These are phyloP conservation scores for Drosophila tsacasi DNA, from an alignment of 1,140 invertebrate genomes.

Conservation along the genomic window DNA sequence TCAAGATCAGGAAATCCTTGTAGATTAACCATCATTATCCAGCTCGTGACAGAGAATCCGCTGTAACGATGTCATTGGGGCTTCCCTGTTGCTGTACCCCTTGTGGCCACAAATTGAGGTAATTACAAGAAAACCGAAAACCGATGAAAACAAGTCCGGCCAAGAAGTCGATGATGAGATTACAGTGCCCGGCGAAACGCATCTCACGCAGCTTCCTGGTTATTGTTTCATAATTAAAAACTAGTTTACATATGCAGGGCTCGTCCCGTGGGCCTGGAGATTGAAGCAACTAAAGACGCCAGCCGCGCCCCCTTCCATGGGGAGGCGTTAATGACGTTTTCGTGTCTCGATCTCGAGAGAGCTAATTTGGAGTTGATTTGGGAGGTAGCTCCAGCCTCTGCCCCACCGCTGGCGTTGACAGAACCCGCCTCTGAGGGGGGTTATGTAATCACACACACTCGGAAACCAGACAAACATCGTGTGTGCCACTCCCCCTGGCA, in stretches of 20 bases:
- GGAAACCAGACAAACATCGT: conserved; percentile 29
- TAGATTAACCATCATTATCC: conserved; percentile 25
- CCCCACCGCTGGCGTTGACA: conserved; percentile 52
- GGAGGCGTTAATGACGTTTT: conserved; percentile 69
- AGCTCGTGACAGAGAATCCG: conserved; percentile 35
- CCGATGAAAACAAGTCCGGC: conserved; percentile 28
- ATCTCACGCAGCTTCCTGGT: conserved; percentile 60
- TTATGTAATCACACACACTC: conserved; percentile 54
- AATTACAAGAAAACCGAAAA: conserved; percentile 34
- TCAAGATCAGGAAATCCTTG: conserved; percentile 44
- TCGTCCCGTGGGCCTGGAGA: conserved; percentile 26
- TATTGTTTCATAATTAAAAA: conserved; percentile 78
- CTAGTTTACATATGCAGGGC: conserved; percentile 69
- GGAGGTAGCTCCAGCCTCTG: conserved; percentile 20
- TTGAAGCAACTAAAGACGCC: conserved; percentile 19
- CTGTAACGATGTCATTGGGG: conserved; percentile 49
- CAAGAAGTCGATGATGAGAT: conserved; percentile 28
- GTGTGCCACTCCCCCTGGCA: conserved; percentile 41
- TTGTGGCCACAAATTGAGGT: conserved; percentile 29
- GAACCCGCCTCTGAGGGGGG: conserved; percentile 55
- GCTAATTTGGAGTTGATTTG: conserved; percentile 45
- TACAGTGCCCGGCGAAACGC: conserved; percentile 19
- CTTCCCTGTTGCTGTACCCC: conserved; percentile 18
- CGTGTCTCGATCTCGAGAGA: conserved; percentile 42
- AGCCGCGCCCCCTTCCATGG: conserved; percentile 41